Base-by-base conservation (phyloP, 2,797 vertebrate genomes). In the Ciconia nigra region DNA sequence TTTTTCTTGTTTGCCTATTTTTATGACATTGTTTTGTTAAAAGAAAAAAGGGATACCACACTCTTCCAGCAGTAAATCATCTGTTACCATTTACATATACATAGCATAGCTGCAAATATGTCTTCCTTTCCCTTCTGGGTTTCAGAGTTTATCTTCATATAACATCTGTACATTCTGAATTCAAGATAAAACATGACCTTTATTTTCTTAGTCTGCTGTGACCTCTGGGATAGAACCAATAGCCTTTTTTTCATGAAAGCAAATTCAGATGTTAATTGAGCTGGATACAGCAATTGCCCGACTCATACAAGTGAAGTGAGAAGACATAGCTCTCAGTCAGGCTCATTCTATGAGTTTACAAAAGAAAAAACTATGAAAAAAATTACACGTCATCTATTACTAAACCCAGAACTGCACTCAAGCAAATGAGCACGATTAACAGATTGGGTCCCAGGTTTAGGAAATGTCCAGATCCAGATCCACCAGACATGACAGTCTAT, bases 21-120 rank as follows among this genome's bases (percentile, higher is more conserved):
- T 93, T 94, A 96, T 79, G 71, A 54, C n/a, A 93, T 93, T 97
- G 51, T 81, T 93, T 93, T 76, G 42, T 80, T 94, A 66, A 88
- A 93, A 76, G 13, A 58, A 78, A 46, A 63, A 92, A 84, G 46
- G 41, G 15, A 70, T 86, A 52, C 52, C 49, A 70, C 28, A 26
- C 15, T 42, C 29, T 69, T 80, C 29, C 63, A 84, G 35, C 62
- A 80, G 71, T 96, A 96, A 95, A 95, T 96, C 88, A 78, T 58
- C 63, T 85, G 41, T 77, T 93, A 87, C 58, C 47, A 92, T 83
- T 90, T 96, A 78, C 87, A 91, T 93, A 90, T 83, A 88, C 91
- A 92, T 65, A 83, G 61, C n/a, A 72, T 41, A 71, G 86, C 33
- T 44, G 67, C 65, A 89, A 79, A 94, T 93, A 44, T 11, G 13